Evolutionary conservation across 1,140 invertebrate genomes (phyloP), one percentile per base, ranked within the genome.

Genomic region (Pristionchus pacificus): DNA sequence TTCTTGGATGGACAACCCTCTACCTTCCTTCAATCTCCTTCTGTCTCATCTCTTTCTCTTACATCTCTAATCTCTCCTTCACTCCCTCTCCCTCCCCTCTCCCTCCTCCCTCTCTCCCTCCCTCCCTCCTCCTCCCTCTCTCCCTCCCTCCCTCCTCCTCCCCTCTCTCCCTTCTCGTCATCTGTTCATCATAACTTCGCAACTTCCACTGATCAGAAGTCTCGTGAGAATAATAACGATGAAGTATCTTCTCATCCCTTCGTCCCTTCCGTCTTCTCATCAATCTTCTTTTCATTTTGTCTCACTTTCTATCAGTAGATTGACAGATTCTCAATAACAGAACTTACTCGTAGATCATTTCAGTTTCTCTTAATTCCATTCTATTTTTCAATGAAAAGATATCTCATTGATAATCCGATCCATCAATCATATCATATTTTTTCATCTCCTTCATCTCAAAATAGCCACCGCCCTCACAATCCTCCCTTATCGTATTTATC

Each of bases 71-170:
- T n/a, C n/a, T n/a, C n/a, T n/a, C n/a, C n/a, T 60, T 61, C 28
- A 61, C 29, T 30, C 38, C 29, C 61, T 63, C 61, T 63, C 61
- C 38, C 27, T 32, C 29, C 25, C 28, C 57, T 55, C 57, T 65
- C 49, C 63, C 49, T n/a, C n/a, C n/a, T n/a, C n/a, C n/a, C n/a
- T n/a, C n/a, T n/a, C n/a, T n/a, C n/a, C n/a, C n/a, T n/a, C n/a
- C n/a, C n/a, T n/a, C n/a, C n/a, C n/a, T n/a, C n/a, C n/a, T n/a
- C n/a, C n/a, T n/a, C 63, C 32, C 19, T 27, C 63, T 33, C 13
- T 32, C 6, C 57, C 33, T 13, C 57, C 25, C n/a, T 62, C 61
- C 0, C 27, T 0, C 33, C 58, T 25, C 28, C 58, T 15, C 15
- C 58, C 58, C 15, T 27, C 58, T 15, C 58, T 60, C 28, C 28